Evolutionary conservation across 2,797 vertebrate species (phyloP).

Genomic region (Ctenopoma kingsleyae): DNA sequence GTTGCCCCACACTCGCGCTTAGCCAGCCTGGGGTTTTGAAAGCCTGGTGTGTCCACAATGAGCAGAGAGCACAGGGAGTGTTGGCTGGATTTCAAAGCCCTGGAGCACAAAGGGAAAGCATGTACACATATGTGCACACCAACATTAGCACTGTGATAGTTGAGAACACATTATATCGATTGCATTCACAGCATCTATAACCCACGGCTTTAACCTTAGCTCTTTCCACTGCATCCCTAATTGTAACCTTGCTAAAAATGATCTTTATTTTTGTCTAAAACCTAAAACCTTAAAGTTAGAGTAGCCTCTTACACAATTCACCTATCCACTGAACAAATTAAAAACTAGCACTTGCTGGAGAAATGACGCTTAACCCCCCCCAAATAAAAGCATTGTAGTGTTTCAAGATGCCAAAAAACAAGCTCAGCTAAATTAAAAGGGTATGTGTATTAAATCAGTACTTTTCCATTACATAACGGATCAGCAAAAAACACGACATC

Average conservation of each 20-base stretch:
- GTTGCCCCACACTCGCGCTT: conserved; percentile 89
- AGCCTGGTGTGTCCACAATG: conserved; percentile 96
- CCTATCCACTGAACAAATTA: neutral
- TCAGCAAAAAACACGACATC: neutral
- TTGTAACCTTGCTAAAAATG: conserved; percentile 15
- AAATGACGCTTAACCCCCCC: neutral
- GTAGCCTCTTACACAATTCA: neutral
- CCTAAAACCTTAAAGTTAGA: neutral
- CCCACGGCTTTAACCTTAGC: conserved; percentile 39
- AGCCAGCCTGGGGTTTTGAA: conserved; percentile 92
- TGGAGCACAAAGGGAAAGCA: conserved; percentile 66
- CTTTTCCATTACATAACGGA: neutral
- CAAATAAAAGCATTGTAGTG: neutral
- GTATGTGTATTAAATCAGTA: neutral
- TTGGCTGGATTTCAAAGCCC: conserved; percentile 96
- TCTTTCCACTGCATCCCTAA: conserved; percentile 16
- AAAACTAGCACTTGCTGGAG: neutral
- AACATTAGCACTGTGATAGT: conserved; percentile 21
- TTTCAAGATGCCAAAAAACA: conserved; percentile 1
- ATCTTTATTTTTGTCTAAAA: neutral
- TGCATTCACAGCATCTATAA: conserved; percentile 41
- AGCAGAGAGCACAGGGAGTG: conserved; percentile 94
- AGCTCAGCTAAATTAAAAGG: neutral
- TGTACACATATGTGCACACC: conserved; percentile 12
- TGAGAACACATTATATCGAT: conserved; percentile 50